Conservation (phyloP, 2,113 vertebrate genomes). For the Apteryx owenii region DNA sequence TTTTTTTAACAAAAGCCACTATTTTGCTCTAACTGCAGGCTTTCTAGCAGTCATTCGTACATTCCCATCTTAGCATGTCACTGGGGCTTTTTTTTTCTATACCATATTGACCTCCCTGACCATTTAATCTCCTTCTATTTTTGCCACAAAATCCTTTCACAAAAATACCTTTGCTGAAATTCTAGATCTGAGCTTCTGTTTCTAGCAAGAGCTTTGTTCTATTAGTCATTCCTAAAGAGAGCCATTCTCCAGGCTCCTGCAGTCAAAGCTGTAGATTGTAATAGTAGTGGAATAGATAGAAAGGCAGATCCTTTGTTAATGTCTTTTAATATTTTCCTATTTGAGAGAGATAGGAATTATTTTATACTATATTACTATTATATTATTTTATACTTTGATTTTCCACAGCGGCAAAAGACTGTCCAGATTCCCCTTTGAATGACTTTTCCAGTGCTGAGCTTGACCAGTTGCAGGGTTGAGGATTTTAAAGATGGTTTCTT, state of each 20-base stretch:
- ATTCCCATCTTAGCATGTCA: not conserved
- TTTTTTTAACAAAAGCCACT: not conserved
- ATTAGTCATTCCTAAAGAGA: not conserved
- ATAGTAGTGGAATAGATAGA: not conserved
- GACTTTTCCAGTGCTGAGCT: not conserved
- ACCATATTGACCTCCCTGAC: not conserved
- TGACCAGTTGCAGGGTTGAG: constrained; percentile 7
- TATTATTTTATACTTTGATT: not conserved
- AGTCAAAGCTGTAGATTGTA: not conserved
- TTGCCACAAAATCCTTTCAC: not conserved
- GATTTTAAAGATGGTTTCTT: constrained; percentile 9
- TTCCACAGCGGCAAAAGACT: not conserved
- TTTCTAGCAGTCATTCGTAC: not conserved
- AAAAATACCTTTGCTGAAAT: not conserved
- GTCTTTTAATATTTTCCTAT: not conserved
- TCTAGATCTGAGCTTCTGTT: not conserved
- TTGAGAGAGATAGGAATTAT: not conserved
- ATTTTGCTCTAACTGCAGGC: not conserved
- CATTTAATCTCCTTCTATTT: not conserved
- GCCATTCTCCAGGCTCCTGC: not conserved
- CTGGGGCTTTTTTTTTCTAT: not conserved
- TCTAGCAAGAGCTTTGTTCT: not conserved
- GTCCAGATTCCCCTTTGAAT: not conserved
- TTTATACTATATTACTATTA: not conserved
- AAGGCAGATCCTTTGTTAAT: not conserved